These are phyloP conservation scores for Zonotrichia leucophrys DNA, from an alignment of 2,113 vertebrate species.

Conservation along the genomic window DNA sequence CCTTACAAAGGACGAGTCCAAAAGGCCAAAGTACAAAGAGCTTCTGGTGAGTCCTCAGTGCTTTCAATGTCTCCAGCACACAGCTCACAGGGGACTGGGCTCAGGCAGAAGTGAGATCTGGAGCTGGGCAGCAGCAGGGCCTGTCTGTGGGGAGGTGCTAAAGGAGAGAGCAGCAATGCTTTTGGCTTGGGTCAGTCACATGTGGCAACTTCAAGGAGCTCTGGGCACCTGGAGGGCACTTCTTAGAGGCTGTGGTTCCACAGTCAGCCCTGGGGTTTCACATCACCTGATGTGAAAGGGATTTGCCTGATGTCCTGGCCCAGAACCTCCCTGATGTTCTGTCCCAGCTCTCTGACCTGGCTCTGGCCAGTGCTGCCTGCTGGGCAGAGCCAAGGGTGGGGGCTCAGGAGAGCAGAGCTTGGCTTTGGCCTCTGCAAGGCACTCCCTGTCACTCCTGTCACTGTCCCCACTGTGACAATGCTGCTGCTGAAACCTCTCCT, in stretches of 20 bases:
- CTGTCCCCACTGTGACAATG: background rate
- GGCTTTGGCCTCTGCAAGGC: background rate
- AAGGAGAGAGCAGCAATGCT: background rate
- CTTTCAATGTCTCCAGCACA: background rate
- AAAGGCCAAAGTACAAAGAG: conserved; percentile 99
- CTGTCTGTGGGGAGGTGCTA: background rate
- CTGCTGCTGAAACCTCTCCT: background rate
- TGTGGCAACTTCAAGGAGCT: background rate
- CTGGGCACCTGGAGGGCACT: background rate
- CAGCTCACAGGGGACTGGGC: background rate
- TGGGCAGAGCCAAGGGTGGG: background rate
- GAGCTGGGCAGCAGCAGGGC: background rate
- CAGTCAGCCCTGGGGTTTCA: background rate
- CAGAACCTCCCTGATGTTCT: rapidly evolving
- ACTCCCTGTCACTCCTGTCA: background rate
- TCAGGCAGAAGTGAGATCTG: background rate
- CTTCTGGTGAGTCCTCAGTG: conserved; percentile 87
- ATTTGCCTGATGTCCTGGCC: background rate
- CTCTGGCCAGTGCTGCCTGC: background rate
- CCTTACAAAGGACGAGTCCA: conserved; percentile 99
- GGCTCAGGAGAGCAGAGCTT: background rate
- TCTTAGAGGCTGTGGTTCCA: background rate
- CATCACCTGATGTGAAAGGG: background rate
- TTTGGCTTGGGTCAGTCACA: background rate
- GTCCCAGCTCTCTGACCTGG: background rate